Evolutionary conservation across 2,888 invertebrate species (phyloP).

Genomic region (Macrophya alboannulata): DNA sequence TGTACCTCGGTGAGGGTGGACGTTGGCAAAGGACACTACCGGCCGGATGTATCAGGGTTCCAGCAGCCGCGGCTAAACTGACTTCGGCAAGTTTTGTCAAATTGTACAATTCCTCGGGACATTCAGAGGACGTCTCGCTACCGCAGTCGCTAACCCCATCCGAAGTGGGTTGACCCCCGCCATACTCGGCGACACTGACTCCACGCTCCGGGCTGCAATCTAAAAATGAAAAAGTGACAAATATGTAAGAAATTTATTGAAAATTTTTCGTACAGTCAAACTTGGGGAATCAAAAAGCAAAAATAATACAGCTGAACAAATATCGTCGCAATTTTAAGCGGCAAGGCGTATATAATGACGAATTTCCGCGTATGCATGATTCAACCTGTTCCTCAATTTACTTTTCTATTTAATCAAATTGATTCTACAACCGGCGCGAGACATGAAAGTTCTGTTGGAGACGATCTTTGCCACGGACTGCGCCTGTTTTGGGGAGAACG

Average conservation of each 20-base stretch:
- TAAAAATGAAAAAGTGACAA: conserved; percentile 58
- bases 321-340: neutral
- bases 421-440: neutral
- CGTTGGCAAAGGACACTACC: conserved; percentile 70
- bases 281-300: neutral
- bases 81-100: conserved; percentile 89
- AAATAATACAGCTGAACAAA: neutral
- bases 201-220: conserved; percentile 75
- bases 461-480: conserved; percentile 36
- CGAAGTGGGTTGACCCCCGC: conserved; percentile 75
- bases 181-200: conserved; percentile 74
- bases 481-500: conserved; percentile 74
- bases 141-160: conserved; percentile 79
- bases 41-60: conserved; percentile 81
- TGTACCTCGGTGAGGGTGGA: conserved; percentile 66
- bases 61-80: conserved; percentile 85
- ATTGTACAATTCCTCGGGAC: conserved; percentile 87
- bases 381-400: neutral
- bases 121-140: conserved; percentile 78
- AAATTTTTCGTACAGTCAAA: neutral
- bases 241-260: neutral
- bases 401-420: neutral
- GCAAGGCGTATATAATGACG: neutral
- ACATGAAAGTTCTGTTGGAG: conserved; percentile 23
- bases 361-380: conserved; percentile 20